Base-by-base conservation (phyloP, 2,113 vertebrate genomes). In the Chamaetylas fuelleborni region DNA sequence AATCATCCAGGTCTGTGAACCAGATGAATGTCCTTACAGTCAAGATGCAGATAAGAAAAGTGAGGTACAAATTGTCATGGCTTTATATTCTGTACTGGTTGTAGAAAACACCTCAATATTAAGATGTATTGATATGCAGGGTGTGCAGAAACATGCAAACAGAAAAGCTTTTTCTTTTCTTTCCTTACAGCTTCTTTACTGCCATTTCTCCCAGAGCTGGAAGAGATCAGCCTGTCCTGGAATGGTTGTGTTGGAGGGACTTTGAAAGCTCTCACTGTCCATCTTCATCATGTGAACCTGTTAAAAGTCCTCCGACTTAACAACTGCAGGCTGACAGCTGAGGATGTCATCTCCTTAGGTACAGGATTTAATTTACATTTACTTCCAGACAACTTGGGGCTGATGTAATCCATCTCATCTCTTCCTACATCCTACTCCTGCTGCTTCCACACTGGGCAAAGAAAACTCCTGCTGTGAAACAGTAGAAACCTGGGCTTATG, bases 151-250 rank as follows among this genome's bases (percentile, higher is more conserved):
- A 65, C 6, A 14, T 20, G 8, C 43, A 72, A 50, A 56, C 9
- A 80, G 9, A 48, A 70, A 43, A 47, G 1, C 5, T 42, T 77
- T 54, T 74, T 24, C 7, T 60, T 60, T 42, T n/a, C 10, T n/a
- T 43, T 48, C 31, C 48, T 77, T 33, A 8, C 36, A 97, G 96
- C 92, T 94, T 86, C 94, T 74, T 81, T 96, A 40, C 56, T 99
- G 69, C 98, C 96, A 0, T 98, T 97, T 84, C 95, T 99, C 38
- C 96, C 98, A 60, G 97, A 97, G 83, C 91, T 99, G 97, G 98
- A 99, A 96, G 98, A 99, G 95, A 43, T 99, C 91, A 98, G 98
- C 71, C 71, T 99, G 64, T 99, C 99, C 62, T 99, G 99, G 99
- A 99, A 99, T 67, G 96, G 98, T 67, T 97, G 98, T 81, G 92